phyloP scores from a whole-genome alignment of 1,140 invertebrate genomes.

The Medauroidea extradentata region DNA sequence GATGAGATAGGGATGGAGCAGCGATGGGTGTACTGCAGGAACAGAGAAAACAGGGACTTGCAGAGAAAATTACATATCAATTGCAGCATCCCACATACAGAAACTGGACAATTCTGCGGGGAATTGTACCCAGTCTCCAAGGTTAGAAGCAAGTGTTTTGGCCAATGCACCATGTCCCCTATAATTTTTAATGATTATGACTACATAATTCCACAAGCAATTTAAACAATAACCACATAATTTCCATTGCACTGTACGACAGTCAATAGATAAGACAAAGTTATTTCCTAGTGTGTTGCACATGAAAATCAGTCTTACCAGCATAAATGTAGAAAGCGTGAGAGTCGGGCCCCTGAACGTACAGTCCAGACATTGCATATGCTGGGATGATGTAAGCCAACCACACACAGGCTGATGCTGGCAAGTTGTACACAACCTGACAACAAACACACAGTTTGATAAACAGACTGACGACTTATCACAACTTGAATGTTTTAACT shows the following conservation, averaged over 20 bases:
- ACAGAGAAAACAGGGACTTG: too few species aligned
- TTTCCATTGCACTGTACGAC: not conserved
- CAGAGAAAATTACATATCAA: too few species aligned
- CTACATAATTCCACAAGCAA: not conserved
- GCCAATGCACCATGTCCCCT: too few species aligned
- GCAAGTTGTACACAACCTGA: conserved; percentile 55
- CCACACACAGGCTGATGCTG: conserved; percentile 65
- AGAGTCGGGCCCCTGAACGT: conserved; percentile 56
- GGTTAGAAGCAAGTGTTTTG: too few species aligned
- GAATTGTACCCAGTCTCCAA: too few species aligned
- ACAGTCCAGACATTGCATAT: conserved; percentile 82
- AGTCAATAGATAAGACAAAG: not conserved
- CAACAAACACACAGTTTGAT: conserved; percentile 25
- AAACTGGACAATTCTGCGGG: too few species aligned
- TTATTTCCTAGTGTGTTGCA: not conserved
- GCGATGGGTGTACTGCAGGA: too few species aligned
- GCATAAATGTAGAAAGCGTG: conserved; percentile 69
- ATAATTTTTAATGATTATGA: not conserved
- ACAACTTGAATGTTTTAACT: too few species aligned
- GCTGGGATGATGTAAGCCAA: conserved; percentile 79
- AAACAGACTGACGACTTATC: too few species aligned
- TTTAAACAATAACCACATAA: not conserved
- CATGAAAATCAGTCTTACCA: conserved; percentile 45
- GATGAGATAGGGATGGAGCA: too few species aligned
- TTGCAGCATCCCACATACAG: too few species aligned